Evolutionary conservation across 1,140 invertebrate genomes (phyloP), one percentile per base, ranked within the genome.

Genomic region (Rhizoglyphus robini): DNA sequence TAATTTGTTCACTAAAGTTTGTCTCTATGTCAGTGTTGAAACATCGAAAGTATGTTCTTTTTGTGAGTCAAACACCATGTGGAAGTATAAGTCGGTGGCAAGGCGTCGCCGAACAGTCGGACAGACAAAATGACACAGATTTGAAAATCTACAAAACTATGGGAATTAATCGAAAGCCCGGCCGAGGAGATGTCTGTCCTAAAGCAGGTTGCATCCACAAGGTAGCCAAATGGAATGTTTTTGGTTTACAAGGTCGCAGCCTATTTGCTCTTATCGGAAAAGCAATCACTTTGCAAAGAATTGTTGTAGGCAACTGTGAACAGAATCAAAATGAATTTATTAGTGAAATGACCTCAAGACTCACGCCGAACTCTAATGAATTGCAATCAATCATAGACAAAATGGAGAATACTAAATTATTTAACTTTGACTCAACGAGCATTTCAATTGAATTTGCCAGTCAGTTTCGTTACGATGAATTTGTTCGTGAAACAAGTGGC

Each of bases 21-120:
- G 29, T 20, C 20, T 51, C 23, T 51, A 27, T n/a, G 23, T 2
- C 18, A 32, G 41, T 58, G 3, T 3, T 29, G 5, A 4, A 32
- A 23, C 23, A 27, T 4, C 48, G 25, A 18, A 8, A 29, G 8
- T 32, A 48, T 30, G 23, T n/a, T 32, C 25, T 66, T 0, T 66
- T 66, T 63, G 57, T 66, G 11, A 63, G 54, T 29, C 65, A 66
- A 54, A 15, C 46, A 18, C 65, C 65, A 18, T 66, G 65, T 63
- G 65, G 65, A 20, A 25, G 11, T 8, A 15, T 66, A 27, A 65
- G 30, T 11, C 31, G 58, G 18, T 66, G 57, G 57, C n/a, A 66
- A 54, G 65, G 65, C 5, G 57, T 47, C 36, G 1, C 5, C 18
- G 13, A 31, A 29, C 4, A 65, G 11, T 29, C 41, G 18, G 32